These are phyloP conservation scores for Tetramorium parvispinum DNA, from an alignment of 1,140 invertebrate genomes.

Conservation along the genomic window DNA sequence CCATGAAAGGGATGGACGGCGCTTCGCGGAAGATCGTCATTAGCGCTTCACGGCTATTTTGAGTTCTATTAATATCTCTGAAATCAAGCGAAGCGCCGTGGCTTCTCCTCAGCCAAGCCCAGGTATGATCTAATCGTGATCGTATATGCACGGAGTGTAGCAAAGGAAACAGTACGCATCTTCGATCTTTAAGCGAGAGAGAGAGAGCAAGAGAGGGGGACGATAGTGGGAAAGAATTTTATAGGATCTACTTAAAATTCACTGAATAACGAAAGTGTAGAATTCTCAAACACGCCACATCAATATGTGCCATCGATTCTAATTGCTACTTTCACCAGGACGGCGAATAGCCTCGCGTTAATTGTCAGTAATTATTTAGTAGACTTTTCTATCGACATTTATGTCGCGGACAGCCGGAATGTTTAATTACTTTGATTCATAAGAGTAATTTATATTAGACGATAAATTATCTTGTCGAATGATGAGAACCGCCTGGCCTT, in stretches of 20 bases:
- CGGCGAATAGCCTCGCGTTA: not conserved
- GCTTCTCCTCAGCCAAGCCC: slow-evolving; percentile 78
- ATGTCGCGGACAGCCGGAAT: not conserved
- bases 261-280: not conserved
- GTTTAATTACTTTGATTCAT: slow-evolving; percentile 17
- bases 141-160: slow-evolving; percentile 33
- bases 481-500: slow-evolving; percentile 30
- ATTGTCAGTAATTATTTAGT: slow-evolving; percentile 10
- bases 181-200: not conserved
- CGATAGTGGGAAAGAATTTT: not conserved
- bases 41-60: slow-evolving; percentile 74
- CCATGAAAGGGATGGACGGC: slow-evolving; percentile 3
- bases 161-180: slow-evolving; percentile 7
- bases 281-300: not conserved
- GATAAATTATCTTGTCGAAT: not conserved
- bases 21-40: slow-evolving; percentile 67
- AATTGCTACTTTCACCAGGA: slow-evolving; percentile 17
- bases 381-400: not conserved
- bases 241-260: slow-evolving; percentile 22
- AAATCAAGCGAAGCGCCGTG: slow-evolving; percentile 79
- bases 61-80: slow-evolving; percentile 81
- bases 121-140: slow-evolving; percentile 78
- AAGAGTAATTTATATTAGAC: slow-evolving; percentile 25
- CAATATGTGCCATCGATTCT: not conserved
- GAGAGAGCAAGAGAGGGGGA: not conserved